Conservation (phyloP, 2,888 invertebrate species). For the Mythimna loreyi region DNA sequence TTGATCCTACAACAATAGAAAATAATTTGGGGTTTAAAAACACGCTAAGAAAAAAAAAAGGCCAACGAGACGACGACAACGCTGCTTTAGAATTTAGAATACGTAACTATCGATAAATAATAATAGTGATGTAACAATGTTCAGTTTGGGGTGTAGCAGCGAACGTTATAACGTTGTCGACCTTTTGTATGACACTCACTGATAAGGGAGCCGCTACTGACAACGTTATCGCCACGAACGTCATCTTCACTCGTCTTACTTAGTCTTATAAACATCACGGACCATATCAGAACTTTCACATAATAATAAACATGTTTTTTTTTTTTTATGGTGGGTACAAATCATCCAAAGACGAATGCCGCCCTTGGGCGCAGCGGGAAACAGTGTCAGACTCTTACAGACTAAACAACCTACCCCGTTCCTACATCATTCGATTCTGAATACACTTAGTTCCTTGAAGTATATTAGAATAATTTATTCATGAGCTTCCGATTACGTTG, state of each 20-base stretch:
- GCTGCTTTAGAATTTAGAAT: slow-evolving; percentile 19
- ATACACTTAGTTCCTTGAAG: slow-evolving; percentile 1
- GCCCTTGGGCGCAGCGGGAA: too few species aligned
- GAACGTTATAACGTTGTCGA: slow-evolving; percentile 38
- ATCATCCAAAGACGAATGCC: too few species aligned
- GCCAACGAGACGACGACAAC: not conserved
- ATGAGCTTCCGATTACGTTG: not conserved
- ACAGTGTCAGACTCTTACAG: too few species aligned
- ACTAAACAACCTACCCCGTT: too few species aligned
- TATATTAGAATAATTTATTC: slow-evolving; percentile 28
- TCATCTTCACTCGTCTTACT: slow-evolving; percentile 33
- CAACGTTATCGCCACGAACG: slow-evolving; percentile 18
- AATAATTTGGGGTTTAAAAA: too few species aligned
- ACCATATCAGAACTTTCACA: slow-evolving; percentile 24
- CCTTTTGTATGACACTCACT: slow-evolving; percentile 61
- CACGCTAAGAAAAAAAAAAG: too few species aligned
- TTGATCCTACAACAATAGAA: not conserved
- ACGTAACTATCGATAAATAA: slow-evolving; percentile 28
- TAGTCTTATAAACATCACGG: not conserved
- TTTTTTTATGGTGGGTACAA: too few species aligned
- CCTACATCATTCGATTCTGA: too few species aligned
- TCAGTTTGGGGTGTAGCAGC: slow-evolving; percentile 41
- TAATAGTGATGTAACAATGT: slow-evolving; percentile 57
- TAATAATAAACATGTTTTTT: slow-evolving; percentile 23
- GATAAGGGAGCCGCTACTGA: slow-evolving; percentile 48